A percentile compares a stretch with the other conserved stretches of the same genome.
Evolutionary conservation across 2,888 invertebrate species (phyloP).

Genomic region (Malacosoma neustria): DNA sequence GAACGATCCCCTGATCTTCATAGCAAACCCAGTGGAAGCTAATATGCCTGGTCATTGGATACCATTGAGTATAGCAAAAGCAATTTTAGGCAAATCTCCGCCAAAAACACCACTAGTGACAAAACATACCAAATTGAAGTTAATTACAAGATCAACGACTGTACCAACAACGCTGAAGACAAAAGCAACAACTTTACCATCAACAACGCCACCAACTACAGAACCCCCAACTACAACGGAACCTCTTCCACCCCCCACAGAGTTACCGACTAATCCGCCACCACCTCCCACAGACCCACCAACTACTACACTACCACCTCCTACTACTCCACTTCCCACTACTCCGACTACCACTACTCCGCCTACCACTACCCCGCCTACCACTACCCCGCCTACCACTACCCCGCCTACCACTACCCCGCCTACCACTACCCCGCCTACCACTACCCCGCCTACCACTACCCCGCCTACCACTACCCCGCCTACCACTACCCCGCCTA

Average conservation of each 20-base stretch:
- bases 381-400: conserved; percentile 5
- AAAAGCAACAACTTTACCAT: background rate
- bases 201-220: background rate
- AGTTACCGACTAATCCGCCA: background rate
- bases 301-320: background rate
- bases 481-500: conserved; percentile 1
- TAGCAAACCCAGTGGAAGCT: conserved; percentile 39
- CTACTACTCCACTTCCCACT: background rate
- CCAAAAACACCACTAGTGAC: background rate
- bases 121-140: background rate
- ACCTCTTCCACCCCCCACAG: background rate
- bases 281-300: background rate
- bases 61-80: conserved; percentile 32
- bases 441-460: conserved; percentile 9
- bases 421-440: conserved; percentile 3
- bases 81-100: conserved; percentile 4
- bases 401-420: conserved; percentile 9
- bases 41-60: conserved; percentile 44
- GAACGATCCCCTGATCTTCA: conserved; percentile 31
- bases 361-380: conserved; percentile 3
- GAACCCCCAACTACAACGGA: background rate
- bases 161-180: background rate
- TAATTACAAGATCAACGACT: background rate
- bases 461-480: conserved; percentile 8
- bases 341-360: conserved; percentile 5